A percentile compares a stretch with the other conserved stretches of the same genome.
Conservation (phyloP, 1,140 invertebrate species). For the Heterodera carotae region DNA sequence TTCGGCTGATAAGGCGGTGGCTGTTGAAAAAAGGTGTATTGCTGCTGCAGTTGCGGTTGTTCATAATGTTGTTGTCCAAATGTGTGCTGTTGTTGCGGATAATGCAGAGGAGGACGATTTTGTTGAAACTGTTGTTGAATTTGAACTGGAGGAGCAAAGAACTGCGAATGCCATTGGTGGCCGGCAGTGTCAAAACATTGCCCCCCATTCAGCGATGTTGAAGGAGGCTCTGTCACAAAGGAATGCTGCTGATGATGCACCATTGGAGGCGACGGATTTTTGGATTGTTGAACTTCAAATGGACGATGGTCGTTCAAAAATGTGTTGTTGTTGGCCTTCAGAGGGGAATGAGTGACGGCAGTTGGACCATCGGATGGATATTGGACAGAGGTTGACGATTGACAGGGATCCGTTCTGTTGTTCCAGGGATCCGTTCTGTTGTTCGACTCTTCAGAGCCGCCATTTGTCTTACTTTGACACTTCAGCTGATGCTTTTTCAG, state of each 20-base stretch:
- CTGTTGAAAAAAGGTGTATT: not conserved
- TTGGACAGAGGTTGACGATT: not conserved
- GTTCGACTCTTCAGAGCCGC: not conserved
- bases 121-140: not conserved
- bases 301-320: too few species aligned
- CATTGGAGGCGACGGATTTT: not conserved
- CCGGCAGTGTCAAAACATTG: not conserved
- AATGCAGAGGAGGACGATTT: not conserved
- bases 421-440: not conserved
- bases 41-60: slow-evolving; percentile 7
- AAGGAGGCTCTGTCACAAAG: not conserved
- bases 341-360: not conserved
- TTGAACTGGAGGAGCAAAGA: not conserved
- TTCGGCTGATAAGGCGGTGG: not conserved
- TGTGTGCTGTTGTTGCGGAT: not conserved
- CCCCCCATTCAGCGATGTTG: not conserved
- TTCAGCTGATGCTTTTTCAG: slow-evolving; percentile 21
- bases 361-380: not conserved
- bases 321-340: too few species aligned
- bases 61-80: slow-evolving; percentile 1
- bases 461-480: not conserved
- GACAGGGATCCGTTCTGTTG: not conserved
- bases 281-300: not conserved
- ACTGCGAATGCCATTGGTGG: not conserved
- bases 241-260: not conserved